Evolutionary conservation across 2,888 invertebrate genomes (phyloP), one percentile per base, ranked within the genome.

Genomic region (Apamea sordens): DNA sequence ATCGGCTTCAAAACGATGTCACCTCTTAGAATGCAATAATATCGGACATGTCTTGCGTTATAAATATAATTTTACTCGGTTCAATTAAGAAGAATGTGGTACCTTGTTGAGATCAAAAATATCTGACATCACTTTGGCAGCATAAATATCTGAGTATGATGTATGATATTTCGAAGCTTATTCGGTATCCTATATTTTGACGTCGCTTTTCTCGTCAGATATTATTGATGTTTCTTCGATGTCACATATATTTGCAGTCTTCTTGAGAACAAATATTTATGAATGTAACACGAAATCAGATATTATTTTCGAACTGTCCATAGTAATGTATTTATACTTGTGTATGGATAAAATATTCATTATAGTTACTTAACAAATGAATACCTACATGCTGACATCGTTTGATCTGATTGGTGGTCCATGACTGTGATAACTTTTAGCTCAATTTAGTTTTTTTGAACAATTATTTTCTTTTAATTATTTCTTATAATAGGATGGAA

Each of bases 401-500:
- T 82, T 82, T 80, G 50, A 67, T 41, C 64, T 73, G 64, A 44
- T 64, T 71, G 63, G 28, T 81, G 73, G 36, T 36, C 44, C 63
- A 53, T 59, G 41, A 65, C 28, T 83, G 15, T 74, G 53, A 84
- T 68, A 61, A 79, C 21, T 53, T 61, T 84, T 69, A 82, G 82
- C 80, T 80, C 69, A 82, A 83, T 75, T 64, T 59, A 64, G 63
- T 44, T 59, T 53, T 80, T 32, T 21, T 24, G 7, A 68, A 69
- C 15, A 53, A 47, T 41, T 24, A 64, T 64, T 36, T 1, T 59
- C 7, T 77, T 64, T 41, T 77, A 41, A 36, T 47, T 79, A 18
- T 50, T 68, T 53, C 3, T 76, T 28, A 2, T 63, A 21, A 1
- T 69, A 75, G 10, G 11, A 47, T 32, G 18, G 61, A 72, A 71